phyloP scores from a whole-genome alignment of 2,888 invertebrate species.

The Drosophila cognata region DNA sequence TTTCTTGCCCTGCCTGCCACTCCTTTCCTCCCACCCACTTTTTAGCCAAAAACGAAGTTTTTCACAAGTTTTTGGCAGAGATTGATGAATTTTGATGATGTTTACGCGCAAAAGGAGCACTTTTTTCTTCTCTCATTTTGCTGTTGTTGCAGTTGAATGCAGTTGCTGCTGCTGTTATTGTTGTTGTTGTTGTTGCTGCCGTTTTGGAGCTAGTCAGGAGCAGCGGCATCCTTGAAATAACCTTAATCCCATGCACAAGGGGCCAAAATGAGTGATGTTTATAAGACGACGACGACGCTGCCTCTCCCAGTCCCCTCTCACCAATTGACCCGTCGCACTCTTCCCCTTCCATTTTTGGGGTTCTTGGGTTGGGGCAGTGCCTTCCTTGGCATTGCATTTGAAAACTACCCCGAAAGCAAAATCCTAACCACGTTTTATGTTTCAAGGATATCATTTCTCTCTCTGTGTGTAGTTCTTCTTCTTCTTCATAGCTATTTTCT shows the following conservation, averaged over 20 bases:
- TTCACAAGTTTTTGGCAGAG: conserved; percentile 84
- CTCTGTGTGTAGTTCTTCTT: background rate
- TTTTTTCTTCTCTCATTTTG: conserved; percentile 39
- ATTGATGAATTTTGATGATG: conserved; percentile 84
- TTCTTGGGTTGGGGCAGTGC: conserved; percentile 31
- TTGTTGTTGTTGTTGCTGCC: conserved; percentile 17
- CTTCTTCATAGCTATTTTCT: background rate
- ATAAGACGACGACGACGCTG: conserved; percentile 50
- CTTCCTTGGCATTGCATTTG: conserved; percentile 50
- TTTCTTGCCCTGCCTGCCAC: conserved; percentile 8
- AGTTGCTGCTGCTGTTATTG: background rate
- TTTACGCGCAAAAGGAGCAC: conserved; percentile 76
- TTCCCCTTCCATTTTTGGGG: background rate
- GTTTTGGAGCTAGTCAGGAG: conserved; percentile 27
- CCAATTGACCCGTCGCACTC: background rate
- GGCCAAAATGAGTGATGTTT: conserved; percentile 83
- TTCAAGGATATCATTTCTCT: conserved; percentile 74
- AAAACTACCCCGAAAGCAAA: conserved; percentile 17
- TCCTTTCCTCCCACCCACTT: conserved; percentile 19
- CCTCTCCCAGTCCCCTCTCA: background rate
- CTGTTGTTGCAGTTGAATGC: conserved; percentile 24
- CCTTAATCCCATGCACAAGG: conserved; percentile 83
- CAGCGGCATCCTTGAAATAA: conserved; percentile 83
- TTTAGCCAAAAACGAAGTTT: conserved; percentile 56
- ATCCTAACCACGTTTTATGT: conserved; percentile 55